Evolutionary conservation across 2,888 invertebrate genomes (phyloP), one percentile per base, ranked within the genome.

Genomic region (Lumbricus terrestris): DNA sequence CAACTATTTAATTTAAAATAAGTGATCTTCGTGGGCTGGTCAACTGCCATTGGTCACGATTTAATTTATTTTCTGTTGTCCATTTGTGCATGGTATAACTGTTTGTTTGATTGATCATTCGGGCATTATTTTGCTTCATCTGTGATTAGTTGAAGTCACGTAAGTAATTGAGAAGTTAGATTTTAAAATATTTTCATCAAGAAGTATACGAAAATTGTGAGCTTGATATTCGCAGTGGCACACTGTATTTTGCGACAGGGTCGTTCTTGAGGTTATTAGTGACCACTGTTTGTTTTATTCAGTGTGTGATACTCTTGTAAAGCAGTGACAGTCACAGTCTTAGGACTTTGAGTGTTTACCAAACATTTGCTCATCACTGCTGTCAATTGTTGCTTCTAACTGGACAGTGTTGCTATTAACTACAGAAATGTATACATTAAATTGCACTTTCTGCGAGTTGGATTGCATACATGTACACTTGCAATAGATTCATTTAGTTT

Each of bases 101-200:
- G 69, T 69, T 69, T 69, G n/a, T 29, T 69, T 69, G 69, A 69
- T 69, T 69, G 69, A 69, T 69, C 69, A 69, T 69, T n/a, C n/a
- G 69, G 69, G 69, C 69, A 69, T 69, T 69, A 69, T n/a, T 69
- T 69, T 69, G n/a, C 69, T 69, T 69, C 69, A 69, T 69, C 69
- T 69, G n/a, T 69, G 69, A 69, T 29, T 69, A n/a, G n/a, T 69
- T n/a, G 11, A 8, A n/a, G 69, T 69, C 69, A 0, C 16, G 29
- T 69, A 69, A 69, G 6, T 40, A n/a, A 11, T 69, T 69, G 69
- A 69, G 69, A 29, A 69, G 69, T n/a, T n/a, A 69, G 29, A 69
- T 69, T n/a, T 1, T n/a, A n/a, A 47, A 69, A 69, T 69, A n/a
- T 69, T 69, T 69, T 69, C 69, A n/a, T 69, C 69, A n/a, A 8